Evolutionary conservation across 2,888 invertebrate genomes (phyloP), one percentile per base, ranked within the genome.

Genomic region (Villa cingulata): DNA sequence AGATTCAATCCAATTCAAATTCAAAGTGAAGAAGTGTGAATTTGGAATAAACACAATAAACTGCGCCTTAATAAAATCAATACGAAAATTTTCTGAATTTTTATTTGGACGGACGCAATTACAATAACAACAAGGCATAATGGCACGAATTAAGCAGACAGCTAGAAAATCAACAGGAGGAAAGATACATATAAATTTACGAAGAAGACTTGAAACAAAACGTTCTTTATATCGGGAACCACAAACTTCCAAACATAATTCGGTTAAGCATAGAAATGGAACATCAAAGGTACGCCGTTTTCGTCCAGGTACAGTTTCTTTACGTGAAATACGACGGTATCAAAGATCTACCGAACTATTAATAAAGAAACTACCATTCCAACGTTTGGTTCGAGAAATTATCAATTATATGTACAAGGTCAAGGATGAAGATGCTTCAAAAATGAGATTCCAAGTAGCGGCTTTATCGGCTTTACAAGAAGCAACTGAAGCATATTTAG

Each of bases 141-240:
- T 90, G 89, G 89, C 89, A 56, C 88, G 89, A 83, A 90, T 89
- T 39, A 90, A 89, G 80, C 89, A 90, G 69, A 90, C 89, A 45
- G 89, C 89, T 40, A 85, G 89, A 77, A 90, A 90, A 70, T 88
- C 87, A 5, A 89, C 89, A 43, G 89, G 89, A 80, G 89, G 89
- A 61, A 90, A 90, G 75, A 88, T 88, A 56, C 3, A 4, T 2
- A 32, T 32, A 4, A 12, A 3, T 12, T 32, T 32, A 12, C 9
- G 29, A 1, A 32, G 12, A 32, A 9, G 12, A 12, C 29, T 32
- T 32, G 29, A 32, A 12, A 32, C 29, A 12, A 32, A 32, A 32
- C 9, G 29, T 12, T 12, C 12, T 12, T 12, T 32, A 12, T 32
- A 32, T 5, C 29, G 29, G 3, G 29, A 32, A 32, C 29, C 29